phyloP scores from a whole-genome alignment of 2,113 vertebrate genomes.

The Chlorodrepanis virens region DNA sequence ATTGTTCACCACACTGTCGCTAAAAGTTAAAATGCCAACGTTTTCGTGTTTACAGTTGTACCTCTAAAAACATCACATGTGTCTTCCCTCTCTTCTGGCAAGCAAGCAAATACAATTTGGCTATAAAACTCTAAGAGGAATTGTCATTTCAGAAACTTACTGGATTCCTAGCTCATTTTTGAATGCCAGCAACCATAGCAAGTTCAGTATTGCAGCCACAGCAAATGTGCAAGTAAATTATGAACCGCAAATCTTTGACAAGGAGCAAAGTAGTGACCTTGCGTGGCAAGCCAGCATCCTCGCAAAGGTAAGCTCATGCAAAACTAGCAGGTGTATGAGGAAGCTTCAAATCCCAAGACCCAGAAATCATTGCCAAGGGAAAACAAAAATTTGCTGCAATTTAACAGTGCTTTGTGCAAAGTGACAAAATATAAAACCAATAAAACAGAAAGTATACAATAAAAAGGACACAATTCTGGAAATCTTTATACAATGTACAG shows the following conservation, averaged over 20 bases:
- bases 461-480: constrained; percentile 44
- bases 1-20: not conserved
- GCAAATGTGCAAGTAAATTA: constrained; percentile 71
- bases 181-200: constrained; percentile 68
- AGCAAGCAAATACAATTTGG: not conserved
- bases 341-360: constrained; percentile 62
- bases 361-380: constrained; percentile 54
- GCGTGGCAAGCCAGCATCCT: constrained; percentile 66
- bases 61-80: not conserved
- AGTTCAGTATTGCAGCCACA: constrained; percentile 71
- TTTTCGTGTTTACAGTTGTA: not conserved
- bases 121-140: not conserved
- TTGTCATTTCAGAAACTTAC: constrained; percentile 27
- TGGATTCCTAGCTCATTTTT: constrained; percentile 57
- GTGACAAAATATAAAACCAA: constrained; percentile 34
- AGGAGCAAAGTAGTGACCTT: constrained; percentile 57
- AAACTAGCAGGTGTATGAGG: constrained; percentile 68
- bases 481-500: constrained; percentile 38
- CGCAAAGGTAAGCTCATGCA: constrained; percentile 78
- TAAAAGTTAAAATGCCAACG: not conserved
- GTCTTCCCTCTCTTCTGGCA: not conserved
- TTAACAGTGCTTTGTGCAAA: constrained; percentile 36
- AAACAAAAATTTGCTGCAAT: constrained; percentile 49
- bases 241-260: constrained; percentile 61
- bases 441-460: constrained; percentile 21